Conservation (phyloP, 2,113 vertebrate species). For the Phodopus roborovskii region DNA sequence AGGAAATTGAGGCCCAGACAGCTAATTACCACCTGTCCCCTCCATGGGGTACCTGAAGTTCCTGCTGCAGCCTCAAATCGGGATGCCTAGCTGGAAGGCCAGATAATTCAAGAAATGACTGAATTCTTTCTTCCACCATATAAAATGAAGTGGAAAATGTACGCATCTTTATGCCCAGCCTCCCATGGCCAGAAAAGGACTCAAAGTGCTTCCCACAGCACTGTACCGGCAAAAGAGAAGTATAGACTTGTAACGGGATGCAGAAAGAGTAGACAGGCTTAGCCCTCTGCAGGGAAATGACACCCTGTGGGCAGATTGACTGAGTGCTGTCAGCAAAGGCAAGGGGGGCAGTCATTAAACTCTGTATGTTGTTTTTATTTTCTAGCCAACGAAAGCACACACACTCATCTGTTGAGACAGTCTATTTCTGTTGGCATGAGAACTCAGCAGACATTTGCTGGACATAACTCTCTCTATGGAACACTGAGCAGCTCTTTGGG, state of each 20-base stretch:
- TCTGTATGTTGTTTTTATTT: neutral
- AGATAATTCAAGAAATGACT: too few relatives aligned
- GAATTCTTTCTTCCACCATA: neutral
- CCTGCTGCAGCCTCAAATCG: too few relatives aligned
- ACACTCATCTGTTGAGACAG: conserved; percentile 45
- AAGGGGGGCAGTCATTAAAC: neutral
- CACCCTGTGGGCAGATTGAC: neutral
- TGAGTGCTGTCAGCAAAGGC: conserved; percentile 30
- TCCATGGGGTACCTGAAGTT: too few relatives aligned
- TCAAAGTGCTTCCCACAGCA: neutral
- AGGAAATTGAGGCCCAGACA: neutral
- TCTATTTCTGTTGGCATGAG: conserved; percentile 54
- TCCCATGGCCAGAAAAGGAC: neutral
- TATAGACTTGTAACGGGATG: neutral
- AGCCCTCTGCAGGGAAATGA: neutral
- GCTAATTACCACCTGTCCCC: neutral
- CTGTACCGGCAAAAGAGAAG: neutral
- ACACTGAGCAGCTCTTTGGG: conserved; percentile 21
- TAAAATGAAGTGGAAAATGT: neutral
- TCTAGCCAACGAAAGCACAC: conserved; percentile 42
- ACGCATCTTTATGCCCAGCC: neutral
- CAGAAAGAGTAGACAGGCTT: neutral
- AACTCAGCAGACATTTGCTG: conserved; percentile 13
- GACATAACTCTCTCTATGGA: conserved; percentile 34
- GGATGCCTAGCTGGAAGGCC: too few relatives aligned